Evolutionary conservation across 2,797 vertebrate genomes (phyloP).

Genomic region (Melanotaenia nigrans): DNA sequence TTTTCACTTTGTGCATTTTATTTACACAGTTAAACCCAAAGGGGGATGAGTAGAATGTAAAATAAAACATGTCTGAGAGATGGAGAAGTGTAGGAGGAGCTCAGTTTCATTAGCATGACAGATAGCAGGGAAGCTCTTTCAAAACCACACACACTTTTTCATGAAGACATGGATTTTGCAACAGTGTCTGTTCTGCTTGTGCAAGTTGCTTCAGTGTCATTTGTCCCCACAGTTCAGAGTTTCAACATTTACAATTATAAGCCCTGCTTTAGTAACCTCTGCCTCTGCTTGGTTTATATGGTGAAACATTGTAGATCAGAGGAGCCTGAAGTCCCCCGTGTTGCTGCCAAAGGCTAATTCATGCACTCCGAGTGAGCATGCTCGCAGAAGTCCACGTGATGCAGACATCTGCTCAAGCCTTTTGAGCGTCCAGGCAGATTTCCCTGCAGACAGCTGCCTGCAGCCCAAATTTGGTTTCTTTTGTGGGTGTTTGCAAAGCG

Average conservation of each 20-base stretch:
- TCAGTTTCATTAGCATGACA: slow-evolving; percentile 50
- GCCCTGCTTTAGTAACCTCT: slow-evolving; percentile 19
- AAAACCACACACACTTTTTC: slow-evolving; percentile 17
- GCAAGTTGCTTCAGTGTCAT: slow-evolving; percentile 29
- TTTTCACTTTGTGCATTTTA: slow-evolving; percentile 43
- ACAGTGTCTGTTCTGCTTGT: slow-evolving; percentile 30
- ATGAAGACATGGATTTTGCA: slow-evolving; percentile 37
- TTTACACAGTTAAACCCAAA: slow-evolving; percentile 35
- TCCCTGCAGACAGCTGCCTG: background rate
- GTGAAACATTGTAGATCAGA: background rate
- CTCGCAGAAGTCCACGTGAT: background rate
- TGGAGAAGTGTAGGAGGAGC: slow-evolving; percentile 37
- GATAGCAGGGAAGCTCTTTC: slow-evolving; percentile 34
- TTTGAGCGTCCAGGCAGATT: background rate
- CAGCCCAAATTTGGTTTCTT: too few species aligned
- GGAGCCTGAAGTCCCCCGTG: background rate
- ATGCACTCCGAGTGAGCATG: background rate
- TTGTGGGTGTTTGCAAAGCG: too few species aligned
- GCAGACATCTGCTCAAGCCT: background rate
- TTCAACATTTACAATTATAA: slow-evolving; percentile 39
- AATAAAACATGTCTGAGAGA: background rate
- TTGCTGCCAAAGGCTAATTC: background rate
- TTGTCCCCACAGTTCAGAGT: slow-evolving; percentile 10
- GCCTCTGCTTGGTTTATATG: background rate
- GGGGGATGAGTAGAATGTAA: slow-evolving; percentile 12